Evolutionary conservation across 1,140 invertebrate genomes (phyloP).

Genomic region (Amyelois transitella): DNA sequence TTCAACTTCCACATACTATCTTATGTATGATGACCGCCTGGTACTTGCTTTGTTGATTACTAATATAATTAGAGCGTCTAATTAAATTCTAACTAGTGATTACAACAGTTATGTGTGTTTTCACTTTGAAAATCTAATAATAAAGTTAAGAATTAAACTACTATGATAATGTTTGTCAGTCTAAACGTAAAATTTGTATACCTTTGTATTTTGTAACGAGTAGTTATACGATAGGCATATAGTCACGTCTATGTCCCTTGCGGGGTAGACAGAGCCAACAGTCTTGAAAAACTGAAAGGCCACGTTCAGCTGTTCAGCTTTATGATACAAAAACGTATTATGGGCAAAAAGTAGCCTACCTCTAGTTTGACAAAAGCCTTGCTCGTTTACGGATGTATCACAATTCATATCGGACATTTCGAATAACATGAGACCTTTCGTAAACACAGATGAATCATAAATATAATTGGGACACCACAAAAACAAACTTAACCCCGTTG

Average conservation of each 20-base stretch:
- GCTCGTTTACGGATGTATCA: slow-evolving; percentile 30
- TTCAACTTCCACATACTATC: slow-evolving; percentile 1
- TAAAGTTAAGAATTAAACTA: no score
- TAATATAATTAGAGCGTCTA: slow-evolving; percentile 1
- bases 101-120: neutral
- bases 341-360: neutral
- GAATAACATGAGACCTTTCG: slow-evolving; percentile 1
- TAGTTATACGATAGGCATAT: no score
- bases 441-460: slow-evolving; percentile 3
- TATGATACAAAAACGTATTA: no score
- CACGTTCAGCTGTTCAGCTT: no score
- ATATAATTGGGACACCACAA: slow-evolving; percentile 7
- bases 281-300: no score
- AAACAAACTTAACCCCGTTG: slow-evolving; percentile 3
- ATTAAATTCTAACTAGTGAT: neutral
- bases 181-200: neutral
- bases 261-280: no score
- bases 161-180: no score
- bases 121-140: neutral
- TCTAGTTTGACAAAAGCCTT: slow-evolving; percentile 29
- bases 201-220: no score
- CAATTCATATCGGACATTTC: slow-evolving; percentile 8
- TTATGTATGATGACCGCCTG: slow-evolving; percentile 24
- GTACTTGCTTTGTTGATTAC: slow-evolving; percentile 16
- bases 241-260: no score